A percentile compares a stretch with the other conserved stretches of the same genome.
Evolutionary conservation across 2,113 vertebrate genomes (phyloP).

Genomic region (Malurus melanocephalus): DNA sequence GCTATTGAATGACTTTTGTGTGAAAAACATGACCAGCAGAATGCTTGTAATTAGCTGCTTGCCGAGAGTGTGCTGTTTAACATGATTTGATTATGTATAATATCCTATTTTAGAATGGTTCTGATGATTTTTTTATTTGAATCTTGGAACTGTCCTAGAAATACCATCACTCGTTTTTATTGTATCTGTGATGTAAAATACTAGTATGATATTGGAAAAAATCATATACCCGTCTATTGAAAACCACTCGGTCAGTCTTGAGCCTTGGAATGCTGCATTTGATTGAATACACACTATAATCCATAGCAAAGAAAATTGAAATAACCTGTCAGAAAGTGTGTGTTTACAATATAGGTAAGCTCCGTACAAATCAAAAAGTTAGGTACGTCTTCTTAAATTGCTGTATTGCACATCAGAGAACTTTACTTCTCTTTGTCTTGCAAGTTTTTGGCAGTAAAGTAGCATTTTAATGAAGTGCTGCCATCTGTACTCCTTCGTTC

Average conservation of each 20-base stretch:
- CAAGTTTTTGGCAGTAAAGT: conserved; percentile 54
- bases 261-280: conserved; percentile 70
- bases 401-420: conserved; percentile 65
- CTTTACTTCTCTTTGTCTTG: conserved; percentile 49
- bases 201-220: conserved; percentile 51
- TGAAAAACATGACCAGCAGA: conserved; percentile 73
- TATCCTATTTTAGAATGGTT: conserved; percentile 71
- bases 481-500: conserved; percentile 38
- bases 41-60: conserved; percentile 74
- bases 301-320: conserved; percentile 43
- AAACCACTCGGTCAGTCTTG: conserved; percentile 63
- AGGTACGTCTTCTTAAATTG: conserved; percentile 66
- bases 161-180: conserved; percentile 55
- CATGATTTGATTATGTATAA: conserved; percentile 67
- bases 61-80: conserved; percentile 69
- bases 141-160: conserved; percentile 64
- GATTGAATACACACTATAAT: conserved; percentile 45
- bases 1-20: conserved; percentile 72
- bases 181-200: conserved; percentile 70
- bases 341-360: conserved; percentile 59
- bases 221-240: not conserved
- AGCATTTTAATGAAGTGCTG: conserved; percentile 61
- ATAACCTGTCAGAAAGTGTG: conserved; percentile 36
- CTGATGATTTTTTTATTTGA: conserved; percentile 65
- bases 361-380: conserved; percentile 45